Percentiles rank a stretch among this genome's conserved stretches.
Evolutionary conservation across 2,888 invertebrate species (phyloP).

Genomic region (Priocnemis perturbator): DNA sequence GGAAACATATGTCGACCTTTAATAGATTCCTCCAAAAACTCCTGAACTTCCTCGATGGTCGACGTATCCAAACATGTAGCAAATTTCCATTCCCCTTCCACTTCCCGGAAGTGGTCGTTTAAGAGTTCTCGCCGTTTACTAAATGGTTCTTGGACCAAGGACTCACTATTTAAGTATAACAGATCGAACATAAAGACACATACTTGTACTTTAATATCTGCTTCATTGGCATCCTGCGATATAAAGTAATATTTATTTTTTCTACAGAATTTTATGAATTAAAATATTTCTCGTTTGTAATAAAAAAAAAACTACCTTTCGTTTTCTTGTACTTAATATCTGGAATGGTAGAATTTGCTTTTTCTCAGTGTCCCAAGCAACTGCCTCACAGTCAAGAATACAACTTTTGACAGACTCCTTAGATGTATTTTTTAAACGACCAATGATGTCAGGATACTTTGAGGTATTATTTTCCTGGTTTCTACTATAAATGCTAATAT

Average conservation of each 20-base stretch:
- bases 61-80: conserved; percentile 89
- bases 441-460: conserved; percentile 97
- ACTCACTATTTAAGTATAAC: conserved; percentile 90
- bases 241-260: conserved; percentile 36
- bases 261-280: conserved; percentile 4
- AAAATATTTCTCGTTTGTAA: no score
- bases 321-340: conserved; percentile 94
- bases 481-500: conserved; percentile 91
- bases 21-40: conserved; percentile 95
- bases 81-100: conserved; percentile 90
- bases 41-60: conserved; percentile 93
- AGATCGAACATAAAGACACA: conserved; percentile 98
- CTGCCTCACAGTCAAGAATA: conserved; percentile 97
- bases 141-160: conserved; percentile 89
- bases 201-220: conserved; percentile 90
- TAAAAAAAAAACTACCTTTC: conserved; percentile 82
- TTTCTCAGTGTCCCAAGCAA: conserved; percentile 94
- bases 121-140: conserved; percentile 84
- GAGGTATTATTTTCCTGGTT: conserved; percentile 96
- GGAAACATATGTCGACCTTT: conserved; percentile 79
- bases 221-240: conserved; percentile 82
- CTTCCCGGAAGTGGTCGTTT: conserved; percentile 82
- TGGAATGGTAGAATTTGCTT: conserved; percentile 97
- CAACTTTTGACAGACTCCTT: conserved; percentile 82
- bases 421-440: conserved; percentile 80